Conservation (phyloP, 2,113 vertebrate species). For the Australoheros scitulus region DNA sequence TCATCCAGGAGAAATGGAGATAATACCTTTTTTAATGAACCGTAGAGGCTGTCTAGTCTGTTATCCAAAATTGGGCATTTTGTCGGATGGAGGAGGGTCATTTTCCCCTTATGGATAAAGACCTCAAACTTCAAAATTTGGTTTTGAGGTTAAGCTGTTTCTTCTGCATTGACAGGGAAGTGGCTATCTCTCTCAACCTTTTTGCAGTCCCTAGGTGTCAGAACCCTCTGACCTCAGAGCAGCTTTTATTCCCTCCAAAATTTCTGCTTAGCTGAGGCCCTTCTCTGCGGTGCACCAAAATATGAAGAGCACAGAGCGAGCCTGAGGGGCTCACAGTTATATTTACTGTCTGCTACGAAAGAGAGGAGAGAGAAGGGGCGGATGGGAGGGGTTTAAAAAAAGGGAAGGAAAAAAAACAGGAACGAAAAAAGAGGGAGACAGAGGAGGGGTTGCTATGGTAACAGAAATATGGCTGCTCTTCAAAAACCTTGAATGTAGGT, state of each 20-base stretch:
- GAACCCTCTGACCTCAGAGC: constrained; percentile 40
- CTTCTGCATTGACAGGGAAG: not conserved
- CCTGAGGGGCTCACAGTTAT: constrained; percentile 64
- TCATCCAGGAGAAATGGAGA: not conserved
- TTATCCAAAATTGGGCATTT: constrained; percentile 48
- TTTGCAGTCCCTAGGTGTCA: constrained; percentile 10
- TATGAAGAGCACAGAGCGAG: constrained; percentile 62
- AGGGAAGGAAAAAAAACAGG: constrained; percentile 43
- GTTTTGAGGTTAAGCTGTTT: constrained; percentile 26
- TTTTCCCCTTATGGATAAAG: constrained; percentile 32
- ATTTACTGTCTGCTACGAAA: constrained; percentile 69
- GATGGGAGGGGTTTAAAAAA: constrained; percentile 52
- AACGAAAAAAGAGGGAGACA: constrained; percentile 70
- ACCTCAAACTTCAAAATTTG: constrained; percentile 1
- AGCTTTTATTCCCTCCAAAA: not conserved
- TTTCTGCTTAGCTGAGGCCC: constrained; percentile 34
- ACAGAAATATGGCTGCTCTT: constrained; percentile 80
- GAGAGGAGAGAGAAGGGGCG: constrained; percentile 56
- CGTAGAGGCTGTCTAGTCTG: not conserved
- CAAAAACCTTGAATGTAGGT: constrained; percentile 81
- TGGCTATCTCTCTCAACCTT: not conserved
- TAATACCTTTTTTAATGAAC: not conserved
- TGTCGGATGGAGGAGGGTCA: constrained; percentile 10
- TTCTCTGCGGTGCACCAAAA: constrained; percentile 42
- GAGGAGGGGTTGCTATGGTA: constrained; percentile 77